A percentile compares a stretch with the other conserved stretches of the same genome.
phyloP scores from a whole-genome alignment of 2,113 vertebrate genomes.

The Ariopsis seemanni region DNA sequence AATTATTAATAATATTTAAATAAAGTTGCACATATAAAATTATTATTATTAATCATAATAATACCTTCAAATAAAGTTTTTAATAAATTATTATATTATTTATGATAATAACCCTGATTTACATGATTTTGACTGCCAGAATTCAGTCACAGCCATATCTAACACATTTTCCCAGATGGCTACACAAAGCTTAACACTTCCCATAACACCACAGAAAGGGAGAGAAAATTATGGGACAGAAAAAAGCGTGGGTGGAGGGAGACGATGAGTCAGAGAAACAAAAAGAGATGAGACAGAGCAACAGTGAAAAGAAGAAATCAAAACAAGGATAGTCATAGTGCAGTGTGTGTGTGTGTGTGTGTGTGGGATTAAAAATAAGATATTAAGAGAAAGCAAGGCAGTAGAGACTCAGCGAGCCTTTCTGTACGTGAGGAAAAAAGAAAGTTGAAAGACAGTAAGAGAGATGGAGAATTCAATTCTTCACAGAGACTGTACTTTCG shows the following conservation, averaged over 20 bases:
- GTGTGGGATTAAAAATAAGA: conserved; percentile 15
- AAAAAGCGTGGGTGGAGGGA: neutral
- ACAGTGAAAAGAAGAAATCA: neutral
- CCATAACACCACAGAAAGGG: neutral
- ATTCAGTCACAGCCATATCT: neutral
- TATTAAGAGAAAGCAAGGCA: neutral
- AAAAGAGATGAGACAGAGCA: neutral
- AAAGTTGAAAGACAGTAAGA: neutral
- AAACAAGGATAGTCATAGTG: neutral
- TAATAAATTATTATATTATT: too few relatives aligned
- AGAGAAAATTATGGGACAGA: conserved; percentile 9
- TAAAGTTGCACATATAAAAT: too few relatives aligned
- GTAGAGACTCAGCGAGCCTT: neutral
- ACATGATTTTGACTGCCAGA: neutral
- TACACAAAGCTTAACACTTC: neutral
- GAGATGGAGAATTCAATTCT: neutral
- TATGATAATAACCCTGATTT: neutral
- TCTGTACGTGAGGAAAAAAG: neutral
- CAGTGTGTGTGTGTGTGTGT: conserved; percentile 5
- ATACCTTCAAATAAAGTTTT: too few relatives aligned
- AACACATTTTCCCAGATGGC: conserved; percentile 23
- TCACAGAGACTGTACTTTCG: neutral
- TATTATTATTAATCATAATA: too few relatives aligned
- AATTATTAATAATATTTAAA: too few relatives aligned
- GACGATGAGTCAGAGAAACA: conserved; percentile 23